Conservation (phyloP, 2,797 vertebrate species). For the Anguilla pacifica region DNA sequence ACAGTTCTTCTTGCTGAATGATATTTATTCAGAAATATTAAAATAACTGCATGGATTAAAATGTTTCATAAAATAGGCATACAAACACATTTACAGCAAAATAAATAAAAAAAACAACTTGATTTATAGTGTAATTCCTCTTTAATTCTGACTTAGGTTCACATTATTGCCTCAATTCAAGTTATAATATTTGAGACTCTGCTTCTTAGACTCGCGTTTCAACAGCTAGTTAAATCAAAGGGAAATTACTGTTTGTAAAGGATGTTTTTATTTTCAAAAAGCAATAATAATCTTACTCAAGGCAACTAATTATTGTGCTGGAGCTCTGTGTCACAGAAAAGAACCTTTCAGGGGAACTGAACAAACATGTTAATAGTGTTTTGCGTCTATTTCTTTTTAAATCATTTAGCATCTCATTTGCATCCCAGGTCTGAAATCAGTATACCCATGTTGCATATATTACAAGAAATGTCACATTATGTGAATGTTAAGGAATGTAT, state of each 20-base stretch:
- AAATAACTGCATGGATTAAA: no score
- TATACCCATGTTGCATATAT: background rate
- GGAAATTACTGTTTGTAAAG: background rate
- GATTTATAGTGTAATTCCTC: no score
- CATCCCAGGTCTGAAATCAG: background rate
- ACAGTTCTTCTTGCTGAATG: no score
- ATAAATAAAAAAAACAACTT: no score
- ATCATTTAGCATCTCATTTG: slow-evolving; percentile 3
- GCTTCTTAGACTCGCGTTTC: background rate
- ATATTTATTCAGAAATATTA: no score
- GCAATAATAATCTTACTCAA: slow-evolving; percentile 23
- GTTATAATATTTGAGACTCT: background rate
- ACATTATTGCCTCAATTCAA: background rate
- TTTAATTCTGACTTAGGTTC: background rate
- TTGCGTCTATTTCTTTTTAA: slow-evolving; percentile 1
- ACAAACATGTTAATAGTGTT: background rate
- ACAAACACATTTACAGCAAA: no score
- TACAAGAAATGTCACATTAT: background rate
- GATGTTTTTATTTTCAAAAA: slow-evolving; percentile 13
- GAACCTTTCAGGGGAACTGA: background rate
- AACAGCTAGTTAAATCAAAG: background rate
- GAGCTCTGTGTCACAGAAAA: background rate
- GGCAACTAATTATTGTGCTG: background rate
- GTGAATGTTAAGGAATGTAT: background rate
- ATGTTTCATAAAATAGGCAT: no score